phyloP scores from a whole-genome alignment of 1,140 invertebrate genomes.

The Drosophila pectinifera region DNA sequence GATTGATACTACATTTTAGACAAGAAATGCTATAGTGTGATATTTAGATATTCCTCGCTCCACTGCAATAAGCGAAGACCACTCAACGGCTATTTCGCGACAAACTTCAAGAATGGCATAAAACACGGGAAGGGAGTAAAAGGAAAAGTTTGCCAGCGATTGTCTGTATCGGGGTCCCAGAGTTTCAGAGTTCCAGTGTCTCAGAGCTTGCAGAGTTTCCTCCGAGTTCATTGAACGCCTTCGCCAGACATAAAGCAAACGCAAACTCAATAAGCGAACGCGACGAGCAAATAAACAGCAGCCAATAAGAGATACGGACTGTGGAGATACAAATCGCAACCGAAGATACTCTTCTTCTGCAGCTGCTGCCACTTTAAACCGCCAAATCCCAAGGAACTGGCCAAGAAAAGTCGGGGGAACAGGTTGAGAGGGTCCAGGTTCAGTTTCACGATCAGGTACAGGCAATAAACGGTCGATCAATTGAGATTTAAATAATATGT shows the following conservation, averaged over 20 bases:
- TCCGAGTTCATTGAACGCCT: constrained; percentile 77
- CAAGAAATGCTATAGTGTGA: neutral
- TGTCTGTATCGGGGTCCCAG: constrained; percentile 34
- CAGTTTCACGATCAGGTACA: neutral
- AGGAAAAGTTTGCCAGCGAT: constrained; percentile 35
- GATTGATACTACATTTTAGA: neutral
- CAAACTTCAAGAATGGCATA: constrained; percentile 26
- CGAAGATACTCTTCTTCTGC: constrained; percentile 51
- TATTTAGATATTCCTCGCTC: neutral
- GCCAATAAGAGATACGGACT: constrained; percentile 77
- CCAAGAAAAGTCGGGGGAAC: constrained; percentile 15
- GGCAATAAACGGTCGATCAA: constrained; percentile 9
- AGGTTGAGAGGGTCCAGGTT: constrained; percentile 21
- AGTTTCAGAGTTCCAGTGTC: constrained; percentile 23
- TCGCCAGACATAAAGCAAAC: constrained; percentile 58
- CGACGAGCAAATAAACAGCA: constrained; percentile 77
- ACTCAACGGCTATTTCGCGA: constrained; percentile 15
- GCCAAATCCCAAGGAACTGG: constrained; percentile 5
- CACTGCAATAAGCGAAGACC: constrained; percentile 2
- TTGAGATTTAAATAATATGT: constrained; percentile 1
- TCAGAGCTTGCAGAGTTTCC: constrained; percentile 31
- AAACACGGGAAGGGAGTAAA: constrained; percentile 10
- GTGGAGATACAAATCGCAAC: constrained; percentile 71
- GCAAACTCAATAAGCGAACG: constrained; percentile 79
- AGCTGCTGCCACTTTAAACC: constrained; percentile 18